Evolutionary conservation across 2,113 vertebrate species (phyloP), one percentile per base, ranked within the genome.

Genomic region (Castor canadensis): DNA sequence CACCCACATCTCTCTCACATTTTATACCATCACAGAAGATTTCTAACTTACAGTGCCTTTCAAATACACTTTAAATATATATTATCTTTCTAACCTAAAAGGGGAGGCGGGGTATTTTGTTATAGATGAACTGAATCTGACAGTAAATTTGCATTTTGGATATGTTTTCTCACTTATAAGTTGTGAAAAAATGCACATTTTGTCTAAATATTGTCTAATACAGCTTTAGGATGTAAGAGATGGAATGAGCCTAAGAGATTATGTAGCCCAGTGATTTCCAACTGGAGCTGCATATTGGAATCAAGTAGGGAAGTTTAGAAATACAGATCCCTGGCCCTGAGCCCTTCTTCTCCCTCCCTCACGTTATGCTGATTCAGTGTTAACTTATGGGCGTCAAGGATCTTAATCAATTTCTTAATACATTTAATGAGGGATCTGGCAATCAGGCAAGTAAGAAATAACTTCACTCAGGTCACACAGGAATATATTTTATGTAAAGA

Each of bases 131-230:
- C 32, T 82, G 76, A 90, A 94, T 84, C 89, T 94, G 90, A 84
- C 43, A 80, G 69, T 91, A 76, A 84, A 93, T 84, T 96, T 95
- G 49, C 71, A 87, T 87, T 96, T 96, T 87, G 54, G 80, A 88
- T 96, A 93, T 83, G 54, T 97, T 94, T 94, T 73, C 80, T 95
- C 82, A 91, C 80, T 96, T 94, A 52, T 67, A 62, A 95, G 56
- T 75, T 92, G 38, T 81, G 58, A 16, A 77, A 85, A 89, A 94
- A 54, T 62, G 54, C 24, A 89, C 19, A 82, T 52, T 97, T 95
- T 92, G 91, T 94, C 72, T 94, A 95, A 95, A 95, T 91, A 95
- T 72, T 94, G 84, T n/a, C n/a, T n/a, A n/a, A 72, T 60, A 85
- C 85, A 19, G 7, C 20, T 94, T 93, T 62, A 85, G 76, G 69